Evolutionary conservation across 2,888 invertebrate genomes (phyloP).

Genomic region (Trypoxylon attenuatum): DNA sequence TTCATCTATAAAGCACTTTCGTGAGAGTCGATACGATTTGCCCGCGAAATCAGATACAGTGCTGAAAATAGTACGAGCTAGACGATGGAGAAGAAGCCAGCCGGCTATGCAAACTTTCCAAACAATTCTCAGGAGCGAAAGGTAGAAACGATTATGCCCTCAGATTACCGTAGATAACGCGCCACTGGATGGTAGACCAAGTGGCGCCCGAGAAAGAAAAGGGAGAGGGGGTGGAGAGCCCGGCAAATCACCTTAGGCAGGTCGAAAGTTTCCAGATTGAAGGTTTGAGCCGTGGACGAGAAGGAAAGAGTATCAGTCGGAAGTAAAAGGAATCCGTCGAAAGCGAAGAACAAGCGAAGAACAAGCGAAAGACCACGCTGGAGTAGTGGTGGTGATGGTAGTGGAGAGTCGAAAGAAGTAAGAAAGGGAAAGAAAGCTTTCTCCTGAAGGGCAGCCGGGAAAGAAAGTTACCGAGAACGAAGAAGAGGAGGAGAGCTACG

Average conservation of each 20-base stretch:
- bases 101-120: slow-evolving; percentile 5
- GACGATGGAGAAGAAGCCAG: not conserved
- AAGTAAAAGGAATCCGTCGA: not conserved
- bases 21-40: not conserved
- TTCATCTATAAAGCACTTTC: too few species aligned
- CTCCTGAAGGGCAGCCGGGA: not conserved
- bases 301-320: not conserved
- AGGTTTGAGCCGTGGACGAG: slow-evolving; percentile 18
- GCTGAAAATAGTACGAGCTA: not conserved
- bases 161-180: slow-evolving; percentile 25
- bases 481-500: slow-evolving; percentile 3
- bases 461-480: not conserved
- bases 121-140: slow-evolving; percentile 3
- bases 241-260: slow-evolving; percentile 24
- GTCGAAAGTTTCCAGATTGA: slow-evolving; percentile 33
- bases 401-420: not conserved
- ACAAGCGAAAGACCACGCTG: too few species aligned
- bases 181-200: slow-evolving; percentile 7
- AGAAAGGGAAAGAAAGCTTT: not conserved
- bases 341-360: not conserved
- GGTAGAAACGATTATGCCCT: slow-evolving; percentile 25
- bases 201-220: too few species aligned
- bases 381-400: not conserved
- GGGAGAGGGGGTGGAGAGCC: slow-evolving; percentile 9
- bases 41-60: not conserved